Evolutionary conservation across 2,797 vertebrate genomes (phyloP).

Genomic region (Onychomys arenicola): DNA sequence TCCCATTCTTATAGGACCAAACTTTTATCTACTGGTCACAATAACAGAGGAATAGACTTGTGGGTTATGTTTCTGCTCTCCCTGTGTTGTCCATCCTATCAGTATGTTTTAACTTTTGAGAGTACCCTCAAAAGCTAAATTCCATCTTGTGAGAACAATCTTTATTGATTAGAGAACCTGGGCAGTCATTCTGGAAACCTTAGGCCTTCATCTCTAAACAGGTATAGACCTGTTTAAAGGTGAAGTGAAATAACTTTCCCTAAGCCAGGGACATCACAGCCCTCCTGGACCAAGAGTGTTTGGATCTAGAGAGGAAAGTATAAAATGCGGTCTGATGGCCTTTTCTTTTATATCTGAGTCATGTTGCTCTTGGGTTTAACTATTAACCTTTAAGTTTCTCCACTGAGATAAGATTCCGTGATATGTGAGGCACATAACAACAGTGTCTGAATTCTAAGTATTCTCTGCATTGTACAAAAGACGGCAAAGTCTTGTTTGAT

Average conservation of each 20-base stretch:
- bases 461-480: not conserved
- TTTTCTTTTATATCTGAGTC: not conserved
- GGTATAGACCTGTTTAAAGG: not conserved
- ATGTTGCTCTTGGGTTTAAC: not conserved
- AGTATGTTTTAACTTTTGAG: not conserved
- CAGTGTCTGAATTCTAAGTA: not conserved
- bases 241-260: constrained; percentile 4
- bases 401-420: not conserved
- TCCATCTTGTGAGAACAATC: not conserved
- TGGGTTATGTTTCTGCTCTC: not conserved
- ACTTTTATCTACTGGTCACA: not conserved
- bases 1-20: not conserved
- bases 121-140: not conserved
- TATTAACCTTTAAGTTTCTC: constrained; percentile 22
- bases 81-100: not conserved
- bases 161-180: not conserved
- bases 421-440: not conserved
- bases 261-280: not conserved
- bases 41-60: not conserved
- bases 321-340: not conserved
- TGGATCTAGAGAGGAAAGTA: not conserved
- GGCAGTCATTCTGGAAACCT: not conserved
- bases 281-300: not conserved
- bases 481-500: not conserved
- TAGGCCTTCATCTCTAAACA: not conserved